phyloP scores from a whole-genome alignment of 2,113 vertebrate genomes.

The Indicator maculatus region DNA sequence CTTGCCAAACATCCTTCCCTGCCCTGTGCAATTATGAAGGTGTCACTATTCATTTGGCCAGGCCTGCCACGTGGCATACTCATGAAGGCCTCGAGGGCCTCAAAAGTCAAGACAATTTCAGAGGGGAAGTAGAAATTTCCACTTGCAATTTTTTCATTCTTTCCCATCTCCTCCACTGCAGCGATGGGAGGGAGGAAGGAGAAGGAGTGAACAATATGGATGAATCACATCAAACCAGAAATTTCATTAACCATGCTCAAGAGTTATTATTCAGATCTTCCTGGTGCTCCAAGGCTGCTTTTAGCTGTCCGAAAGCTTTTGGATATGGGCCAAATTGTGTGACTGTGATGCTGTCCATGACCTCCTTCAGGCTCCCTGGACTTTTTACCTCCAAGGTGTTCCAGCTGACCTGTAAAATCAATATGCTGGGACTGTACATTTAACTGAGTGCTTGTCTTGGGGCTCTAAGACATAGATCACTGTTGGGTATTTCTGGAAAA shows the following conservation, averaged over 20 bases:
- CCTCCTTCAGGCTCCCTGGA: slow-evolving; percentile 31
- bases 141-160: background rate
- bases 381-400: slow-evolving; percentile 48
- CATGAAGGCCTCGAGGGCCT: rapidly evolving
- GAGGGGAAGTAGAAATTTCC: background rate
- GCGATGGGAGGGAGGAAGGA: background rate
- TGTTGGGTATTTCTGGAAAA: background rate
- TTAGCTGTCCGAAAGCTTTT: slow-evolving; percentile 59
- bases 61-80: rapidly evolving
- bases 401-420: slow-evolving; percentile 51
- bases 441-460: background rate
- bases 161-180: background rate
- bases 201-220: background rate
- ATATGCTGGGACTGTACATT: background rate
- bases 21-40: background rate
- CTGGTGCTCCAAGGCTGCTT: slow-evolving; percentile 35
- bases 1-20: background rate
- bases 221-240: slow-evolving; percentile 22
- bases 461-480: background rate
- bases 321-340: slow-evolving; percentile 53
- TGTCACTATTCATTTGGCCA: background rate
- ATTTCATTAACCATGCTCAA: slow-evolving; percentile 28
- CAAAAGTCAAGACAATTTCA: background rate
- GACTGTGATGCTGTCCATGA: slow-evolving; percentile 22
- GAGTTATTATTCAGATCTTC: slow-evolving; percentile 48